Percentiles rank a stretch among this genome's conserved stretches.
These are phyloP conservation scores for Ricordea florida DNA, from an alignment of 92 coral and sea anemone species.

Conservation along the genomic window DNA sequence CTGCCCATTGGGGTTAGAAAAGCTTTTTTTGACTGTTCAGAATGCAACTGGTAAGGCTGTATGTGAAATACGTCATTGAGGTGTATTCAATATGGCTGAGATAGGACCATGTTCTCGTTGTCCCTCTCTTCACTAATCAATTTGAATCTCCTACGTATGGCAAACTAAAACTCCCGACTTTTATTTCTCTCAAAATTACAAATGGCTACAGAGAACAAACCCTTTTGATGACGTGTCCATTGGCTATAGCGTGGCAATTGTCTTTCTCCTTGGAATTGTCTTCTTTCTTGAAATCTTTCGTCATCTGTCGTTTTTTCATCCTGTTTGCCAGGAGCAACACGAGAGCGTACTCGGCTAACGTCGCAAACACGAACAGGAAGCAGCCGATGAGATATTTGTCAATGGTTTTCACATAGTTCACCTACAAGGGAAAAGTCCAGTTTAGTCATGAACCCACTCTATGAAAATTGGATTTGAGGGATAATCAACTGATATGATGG, in stretches of 20 bases:
- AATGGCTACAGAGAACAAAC: too few relatives aligned
- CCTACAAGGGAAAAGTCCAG: conserved; percentile 43
- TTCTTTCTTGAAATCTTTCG: conserved; percentile 25
- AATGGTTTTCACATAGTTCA: conserved; percentile 93
- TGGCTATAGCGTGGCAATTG: background rate
- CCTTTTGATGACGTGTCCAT: background rate
- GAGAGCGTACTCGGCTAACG: conserved; percentile 84
- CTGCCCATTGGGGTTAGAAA: too few relatives aligned
- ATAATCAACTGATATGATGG: too few relatives aligned
- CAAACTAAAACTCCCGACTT: background rate
- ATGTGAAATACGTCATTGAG: too few relatives aligned
- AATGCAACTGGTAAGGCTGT: too few relatives aligned
- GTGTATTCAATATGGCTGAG: too few relatives aligned
- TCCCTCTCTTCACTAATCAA: background rate
- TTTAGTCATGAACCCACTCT: too few relatives aligned
- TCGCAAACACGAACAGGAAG: conserved; percentile 92
- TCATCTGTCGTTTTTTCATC: conserved; percentile 50
- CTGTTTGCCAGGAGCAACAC: conserved; percentile 74
- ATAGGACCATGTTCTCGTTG: too few relatives aligned
- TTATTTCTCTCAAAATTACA: too few relatives aligned
- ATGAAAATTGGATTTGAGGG: too few relatives aligned
- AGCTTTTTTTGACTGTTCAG: too few relatives aligned
- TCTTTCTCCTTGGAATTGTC: conserved; percentile 5
- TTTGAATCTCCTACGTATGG: background rate
- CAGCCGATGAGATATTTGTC: conserved; percentile 96